Base-by-base conservation (phyloP, 2,113 vertebrate species). In the Paraplagusia blochii region DNA sequence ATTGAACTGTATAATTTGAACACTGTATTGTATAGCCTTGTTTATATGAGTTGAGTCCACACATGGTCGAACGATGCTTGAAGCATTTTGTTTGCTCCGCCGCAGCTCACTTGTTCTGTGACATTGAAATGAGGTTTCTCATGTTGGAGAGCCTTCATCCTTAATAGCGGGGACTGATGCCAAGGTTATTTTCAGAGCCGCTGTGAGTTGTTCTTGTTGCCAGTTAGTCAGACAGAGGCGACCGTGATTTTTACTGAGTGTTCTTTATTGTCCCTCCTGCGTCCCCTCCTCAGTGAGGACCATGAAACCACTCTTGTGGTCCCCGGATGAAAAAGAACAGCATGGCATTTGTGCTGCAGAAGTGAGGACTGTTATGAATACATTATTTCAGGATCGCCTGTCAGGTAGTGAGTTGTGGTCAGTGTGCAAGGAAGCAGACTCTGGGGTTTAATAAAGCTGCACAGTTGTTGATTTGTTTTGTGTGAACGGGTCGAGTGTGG, bases 351-450 rank as follows among this genome's bases (percentile, higher is more conserved):
- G 61, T 51, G 59, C 70, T 74, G 60, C 53, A 72, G 77, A 80
- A 74, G 61, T 63, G 68, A 52, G 58, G 69, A 69, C 63, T 84
- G 62, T 77, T 76, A 73, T 74, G 70, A 82, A 79, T 82, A 60
- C 56, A 78, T 82, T 84, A 80, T 61, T 80, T 83, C 70, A 63
- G 35, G 38, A 61, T 39, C 80, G 76, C 57, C 71, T 77, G 66
- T 80, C 74, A 65, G 46, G 46, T 40, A 38, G 39, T 35, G 71
- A 69, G 38, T 64, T 45, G 45, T 35, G 53, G 65, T 48, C 11
- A 34, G 22, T 57, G 39, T 48, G 53, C 53, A 45, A 71, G 53
- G 61, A 77, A 80, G 58, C 69, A 66, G 72, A 7, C 73, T 81
- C 58, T 40, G 39, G 66, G 59, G 59, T 76, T 67, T 77, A 76